Conservation (phyloP, 2,797 vertebrate species). For the Xerus rutilus region DNA sequence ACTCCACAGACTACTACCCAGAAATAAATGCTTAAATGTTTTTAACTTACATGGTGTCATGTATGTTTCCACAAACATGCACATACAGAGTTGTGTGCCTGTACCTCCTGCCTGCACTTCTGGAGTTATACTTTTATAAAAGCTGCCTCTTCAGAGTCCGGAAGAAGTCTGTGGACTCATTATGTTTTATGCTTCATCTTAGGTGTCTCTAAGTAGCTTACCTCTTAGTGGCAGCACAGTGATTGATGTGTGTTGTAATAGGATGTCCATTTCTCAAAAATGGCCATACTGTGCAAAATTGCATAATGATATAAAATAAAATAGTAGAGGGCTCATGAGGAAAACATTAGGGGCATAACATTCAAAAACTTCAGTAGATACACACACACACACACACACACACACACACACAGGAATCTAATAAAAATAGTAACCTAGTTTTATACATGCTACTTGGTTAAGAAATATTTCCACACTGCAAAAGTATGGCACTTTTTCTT, state of each 20-base stretch:
- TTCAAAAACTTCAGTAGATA: not conserved
- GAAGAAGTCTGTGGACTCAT: not conserved
- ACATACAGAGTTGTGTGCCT: not conserved
- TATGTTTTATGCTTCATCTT: not conserved
- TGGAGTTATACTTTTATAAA: not conserved
- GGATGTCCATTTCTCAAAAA: not conserved
- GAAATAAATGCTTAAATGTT: slow-evolving; percentile 42
- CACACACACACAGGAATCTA: not conserved
- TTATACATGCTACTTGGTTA: slow-evolving; percentile 19
- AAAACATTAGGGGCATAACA: not conserved
- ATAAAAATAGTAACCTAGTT: not conserved
- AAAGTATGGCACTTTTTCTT: not conserved
- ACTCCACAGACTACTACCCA: not conserved
- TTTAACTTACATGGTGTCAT: not conserved
- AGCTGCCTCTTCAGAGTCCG: not conserved
- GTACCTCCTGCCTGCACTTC: not conserved
- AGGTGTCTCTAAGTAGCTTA: not conserved
- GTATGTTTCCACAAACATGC: not conserved
- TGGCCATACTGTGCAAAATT: not conserved
- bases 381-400: not conserved
- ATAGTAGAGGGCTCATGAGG: not conserved
- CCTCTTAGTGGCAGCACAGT: not conserved
- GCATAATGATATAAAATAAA: not conserved
- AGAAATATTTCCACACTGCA: not conserved
- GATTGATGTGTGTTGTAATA: not conserved